phyloP scores from a whole-genome alignment of 2,113 vertebrate species.

The Callithrix jacchus region DNA sequence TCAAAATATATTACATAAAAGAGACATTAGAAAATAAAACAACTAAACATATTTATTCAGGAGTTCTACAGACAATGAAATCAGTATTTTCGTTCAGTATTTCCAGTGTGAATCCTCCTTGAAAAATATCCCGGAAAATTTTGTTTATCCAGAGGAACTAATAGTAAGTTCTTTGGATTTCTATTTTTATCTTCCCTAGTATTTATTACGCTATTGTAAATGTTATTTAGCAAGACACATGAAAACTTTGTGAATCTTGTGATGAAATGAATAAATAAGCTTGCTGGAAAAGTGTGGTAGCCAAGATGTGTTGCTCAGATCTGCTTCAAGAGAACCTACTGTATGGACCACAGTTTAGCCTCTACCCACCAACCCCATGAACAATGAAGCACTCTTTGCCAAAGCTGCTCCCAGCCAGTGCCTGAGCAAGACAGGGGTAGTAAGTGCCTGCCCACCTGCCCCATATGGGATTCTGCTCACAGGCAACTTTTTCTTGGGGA shows the following conservation, averaged over 20 bases:
- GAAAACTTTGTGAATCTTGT: background rate
- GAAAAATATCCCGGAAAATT: background rate
- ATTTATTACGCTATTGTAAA: background rate
- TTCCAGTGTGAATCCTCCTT: background rate
- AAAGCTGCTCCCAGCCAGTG: background rate
- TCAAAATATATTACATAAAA: background rate
- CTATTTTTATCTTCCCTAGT: background rate
- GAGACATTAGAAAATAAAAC: background rate
- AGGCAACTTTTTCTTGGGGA: background rate
- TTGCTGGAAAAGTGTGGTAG: background rate
- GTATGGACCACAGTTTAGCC: background rate
- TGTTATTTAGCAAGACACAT: background rate
- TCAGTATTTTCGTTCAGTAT: background rate
- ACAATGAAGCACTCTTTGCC: background rate
- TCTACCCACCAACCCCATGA: background rate
- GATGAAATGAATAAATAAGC: background rate
- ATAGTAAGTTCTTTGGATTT: background rate
- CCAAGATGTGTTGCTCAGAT: background rate
- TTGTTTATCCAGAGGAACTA: background rate
- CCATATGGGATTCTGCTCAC: background rate
- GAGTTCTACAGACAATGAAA: background rate
- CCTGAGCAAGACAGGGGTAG: background rate
- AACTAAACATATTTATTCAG: background rate
- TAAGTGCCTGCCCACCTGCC: background rate
- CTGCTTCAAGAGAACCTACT: background rate